Evolutionary conservation across 2,888 invertebrate genomes (phyloP), one percentile per base, ranked within the genome.

Genomic region (Alcis repandata): DNA sequence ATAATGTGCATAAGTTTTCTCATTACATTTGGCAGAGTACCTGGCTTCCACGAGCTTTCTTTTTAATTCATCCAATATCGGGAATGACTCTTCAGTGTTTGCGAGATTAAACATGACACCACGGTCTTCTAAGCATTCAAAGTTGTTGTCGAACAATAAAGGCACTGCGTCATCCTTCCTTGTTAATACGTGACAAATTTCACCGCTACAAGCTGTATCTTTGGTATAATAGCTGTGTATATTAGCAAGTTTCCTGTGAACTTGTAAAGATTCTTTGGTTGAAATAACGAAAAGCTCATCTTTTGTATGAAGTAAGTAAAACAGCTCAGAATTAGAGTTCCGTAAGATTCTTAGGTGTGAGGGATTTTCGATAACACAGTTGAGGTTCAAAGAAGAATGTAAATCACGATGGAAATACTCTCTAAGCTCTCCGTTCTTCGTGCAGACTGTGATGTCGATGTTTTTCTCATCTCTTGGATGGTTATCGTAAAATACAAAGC

Each of bases 401-500:
- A 84, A 60, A 70, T 87, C 83, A 53, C 87, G 76, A 59, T 87
- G 77, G 49, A 77, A 87, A 76, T 83, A 88, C 69, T 92, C 92
- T 57, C 79, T 80, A 4, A 92, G 69, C 78, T 88, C 87, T 11
- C 88, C 88, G 8, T 70, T 70, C 59, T 71, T 72, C 1, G 90
- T 89, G 66, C 87, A 88, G 67, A 91, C 60, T 17, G 76, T 80
- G 54, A 93, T 70, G 74, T 93, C 92, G 62, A 89, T 76, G 11
- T 63, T 65, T 54, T 76, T 85, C 9, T 67, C 53, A 59, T 85
- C 85, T 59, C 72, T 76, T 7, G 92, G 92, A 70, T 92, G 90
- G 41, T 86, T 70, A 68, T 92, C 92, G 68, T 88, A 88, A 22
- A 91, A 85, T 1, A 80, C 82, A 68, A 86, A 92, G 78, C 90